Evolutionary conservation across 2,888 invertebrate species (phyloP).

Genomic region (Incurvaria masculella): DNA sequence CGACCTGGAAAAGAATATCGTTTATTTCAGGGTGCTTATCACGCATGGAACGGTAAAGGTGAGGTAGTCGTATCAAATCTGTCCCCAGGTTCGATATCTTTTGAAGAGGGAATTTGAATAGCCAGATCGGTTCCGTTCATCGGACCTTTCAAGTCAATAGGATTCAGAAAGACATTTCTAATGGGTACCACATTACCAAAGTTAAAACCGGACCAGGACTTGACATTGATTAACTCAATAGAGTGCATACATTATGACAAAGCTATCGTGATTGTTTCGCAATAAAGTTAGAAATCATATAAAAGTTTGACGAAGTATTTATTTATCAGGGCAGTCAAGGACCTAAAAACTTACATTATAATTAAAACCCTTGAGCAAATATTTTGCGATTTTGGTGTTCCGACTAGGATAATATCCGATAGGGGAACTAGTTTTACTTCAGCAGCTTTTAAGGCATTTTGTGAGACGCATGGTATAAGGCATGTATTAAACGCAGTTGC

Average conservation of each 20-base stretch:
- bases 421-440: too few relatives aligned
- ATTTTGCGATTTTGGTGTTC: conserved; percentile 16
- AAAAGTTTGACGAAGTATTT: conserved; percentile 25
- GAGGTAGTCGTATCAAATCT: conserved; percentile 8
- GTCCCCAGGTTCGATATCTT: neutral
- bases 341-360: conserved; percentile 18
- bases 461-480: too few relatives aligned
- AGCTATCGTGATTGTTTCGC: conserved; percentile 13
- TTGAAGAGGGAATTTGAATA: conserved; percentile 5
- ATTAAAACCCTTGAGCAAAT: conserved; percentile 6
- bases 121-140: conserved; percentile 7
- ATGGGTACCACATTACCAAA: conserved; percentile 6
- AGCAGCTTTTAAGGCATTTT: too few relatives aligned
- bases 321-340: conserved; percentile 20
- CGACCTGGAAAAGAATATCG: conserved; percentile 12
- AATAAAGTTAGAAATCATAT: conserved; percentile 9
- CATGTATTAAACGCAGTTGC: too few relatives aligned
- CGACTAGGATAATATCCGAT: conserved; percentile 23
- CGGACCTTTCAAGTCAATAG: conserved; percentile 8
- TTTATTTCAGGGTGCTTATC: conserved; percentile 11
- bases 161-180: conserved; percentile 3
- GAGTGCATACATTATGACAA: conserved; percentile 7
- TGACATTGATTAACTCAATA: neutral
- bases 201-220: conserved; percentile 8
- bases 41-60: conserved; percentile 8